Conservation (phyloP, 2,797 vertebrate species). For the Phataginus tetradactyla region DNA sequence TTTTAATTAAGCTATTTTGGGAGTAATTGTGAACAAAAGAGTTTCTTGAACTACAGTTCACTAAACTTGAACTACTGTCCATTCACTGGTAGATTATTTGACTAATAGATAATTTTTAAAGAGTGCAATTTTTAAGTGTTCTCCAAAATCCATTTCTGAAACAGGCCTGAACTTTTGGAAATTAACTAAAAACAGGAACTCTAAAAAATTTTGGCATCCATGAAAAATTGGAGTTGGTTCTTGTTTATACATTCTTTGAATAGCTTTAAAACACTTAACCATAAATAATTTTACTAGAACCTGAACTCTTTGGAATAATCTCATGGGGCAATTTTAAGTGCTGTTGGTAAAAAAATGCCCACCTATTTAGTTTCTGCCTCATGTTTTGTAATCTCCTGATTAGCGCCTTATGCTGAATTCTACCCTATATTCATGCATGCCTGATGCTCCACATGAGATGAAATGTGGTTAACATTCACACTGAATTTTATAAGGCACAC, state of each 20-base stretch:
- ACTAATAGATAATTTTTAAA: constrained; percentile 54
- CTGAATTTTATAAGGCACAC: constrained; percentile 28
- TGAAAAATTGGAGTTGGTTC: constrained; percentile 35
- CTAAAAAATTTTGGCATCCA: constrained; percentile 30
- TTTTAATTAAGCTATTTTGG: constrained; percentile 78
- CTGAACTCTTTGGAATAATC: not conserved
- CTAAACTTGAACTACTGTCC: constrained; percentile 42
- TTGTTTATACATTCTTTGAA: constrained; percentile 46
- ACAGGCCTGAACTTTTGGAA: constrained; percentile 23
- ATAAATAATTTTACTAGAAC: constrained; percentile 57
- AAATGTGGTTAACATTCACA: constrained; percentile 20
- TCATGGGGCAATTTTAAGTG: constrained; percentile 1
- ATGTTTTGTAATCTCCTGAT: constrained; percentile 2
- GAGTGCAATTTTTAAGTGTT: constrained; percentile 60
- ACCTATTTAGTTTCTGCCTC: constrained; percentile 51
- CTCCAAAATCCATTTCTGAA: constrained; percentile 72
- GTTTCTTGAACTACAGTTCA: constrained; percentile 79
- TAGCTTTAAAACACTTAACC: constrained; percentile 18
- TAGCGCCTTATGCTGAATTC: constrained; percentile 14
- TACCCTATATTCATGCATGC: not conserved
- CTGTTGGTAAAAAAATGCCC: not conserved
- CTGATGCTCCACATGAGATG: constrained; percentile 5
- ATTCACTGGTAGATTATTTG: constrained; percentile 26
- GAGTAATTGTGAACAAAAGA: constrained; percentile 80
- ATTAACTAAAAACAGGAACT: constrained; percentile 24